These are phyloP conservation scores for Panthera uncia DNA, from an alignment of 2,113 vertebrate genomes.

Conservation along the genomic window DNA sequence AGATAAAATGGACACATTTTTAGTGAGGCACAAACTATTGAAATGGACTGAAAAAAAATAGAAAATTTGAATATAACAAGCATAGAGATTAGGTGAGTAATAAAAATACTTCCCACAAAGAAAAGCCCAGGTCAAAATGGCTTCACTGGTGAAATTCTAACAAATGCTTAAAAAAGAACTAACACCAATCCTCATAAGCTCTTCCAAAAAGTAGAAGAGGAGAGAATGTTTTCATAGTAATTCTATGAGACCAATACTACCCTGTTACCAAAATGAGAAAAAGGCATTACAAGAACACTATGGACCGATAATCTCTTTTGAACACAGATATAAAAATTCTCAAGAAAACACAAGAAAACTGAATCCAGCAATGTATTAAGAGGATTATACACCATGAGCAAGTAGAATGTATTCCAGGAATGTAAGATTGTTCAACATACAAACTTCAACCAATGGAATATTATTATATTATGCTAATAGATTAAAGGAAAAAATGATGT, in stretches of 20 bases:
- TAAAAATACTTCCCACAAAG: neutral
- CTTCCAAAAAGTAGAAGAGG: neutral
- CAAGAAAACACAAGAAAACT: constrained; percentile 9
- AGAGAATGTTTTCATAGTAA: neutral
- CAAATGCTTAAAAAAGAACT: neutral
- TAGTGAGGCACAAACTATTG: neutral
- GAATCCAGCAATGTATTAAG: neutral
- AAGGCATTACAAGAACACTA: neutral
- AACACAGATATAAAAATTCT: neutral
- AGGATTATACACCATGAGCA: neutral
- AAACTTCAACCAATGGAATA: neutral
- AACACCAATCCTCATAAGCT: neutral
- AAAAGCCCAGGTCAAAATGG: neutral
- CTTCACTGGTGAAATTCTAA: neutral
- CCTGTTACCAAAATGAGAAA: neutral
- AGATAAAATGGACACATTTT: neutral
- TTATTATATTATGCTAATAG: neutral
- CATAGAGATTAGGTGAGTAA: neutral
- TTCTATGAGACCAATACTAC: neutral
- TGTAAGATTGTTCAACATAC: neutral
- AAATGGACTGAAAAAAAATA: neutral
- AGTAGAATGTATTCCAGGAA: neutral
- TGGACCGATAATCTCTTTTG: neutral
- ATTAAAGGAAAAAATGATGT: neutral
- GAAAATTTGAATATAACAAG: neutral